Conservation (phyloP, 2,888 invertebrate genomes). For the Patella depressa region DNA sequence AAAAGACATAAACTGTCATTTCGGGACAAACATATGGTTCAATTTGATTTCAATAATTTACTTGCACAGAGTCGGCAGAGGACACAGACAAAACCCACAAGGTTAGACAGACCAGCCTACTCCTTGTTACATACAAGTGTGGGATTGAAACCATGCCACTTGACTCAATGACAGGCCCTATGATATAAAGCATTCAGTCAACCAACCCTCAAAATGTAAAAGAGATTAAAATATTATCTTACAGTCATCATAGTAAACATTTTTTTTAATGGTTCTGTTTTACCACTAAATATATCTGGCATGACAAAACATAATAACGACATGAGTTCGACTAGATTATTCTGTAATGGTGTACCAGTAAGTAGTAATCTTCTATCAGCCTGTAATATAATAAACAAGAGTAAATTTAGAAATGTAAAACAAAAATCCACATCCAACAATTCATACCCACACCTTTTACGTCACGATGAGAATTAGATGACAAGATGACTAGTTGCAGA, state of each 20-base stretch:
- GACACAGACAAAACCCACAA: too few species aligned
- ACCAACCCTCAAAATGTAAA: not conserved
- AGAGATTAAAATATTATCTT: conserved; percentile 33
- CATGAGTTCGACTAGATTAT: conserved; percentile 95
- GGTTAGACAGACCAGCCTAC: too few species aligned
- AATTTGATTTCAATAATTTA: too few species aligned
- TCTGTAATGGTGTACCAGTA: conserved; percentile 96
- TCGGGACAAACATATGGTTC: too few species aligned
- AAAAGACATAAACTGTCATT: not conserved
- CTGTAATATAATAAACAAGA: conserved; percentile 42
- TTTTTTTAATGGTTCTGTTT: conserved; percentile 87
- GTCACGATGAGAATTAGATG: too few species aligned
- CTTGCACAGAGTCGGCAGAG: too few species aligned
- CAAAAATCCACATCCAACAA: conserved; percentile 6
- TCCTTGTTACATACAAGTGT: too few species aligned
- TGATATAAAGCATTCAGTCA: too few species aligned
- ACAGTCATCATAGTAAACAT: conserved; percentile 79
- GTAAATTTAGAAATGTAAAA: not conserved
- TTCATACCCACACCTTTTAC: not conserved
- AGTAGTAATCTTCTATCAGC: conserved; percentile 88
- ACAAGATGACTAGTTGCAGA: too few species aligned
- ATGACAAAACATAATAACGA: conserved; percentile 95
- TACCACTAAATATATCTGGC: conserved; percentile 93
- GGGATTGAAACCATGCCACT: too few species aligned
- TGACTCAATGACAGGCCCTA: too few species aligned